These are phyloP conservation scores for Meandrina meandrites DNA, from an alignment of 92 coral and sea anemone genomes.

Conservation along the genomic window DNA sequence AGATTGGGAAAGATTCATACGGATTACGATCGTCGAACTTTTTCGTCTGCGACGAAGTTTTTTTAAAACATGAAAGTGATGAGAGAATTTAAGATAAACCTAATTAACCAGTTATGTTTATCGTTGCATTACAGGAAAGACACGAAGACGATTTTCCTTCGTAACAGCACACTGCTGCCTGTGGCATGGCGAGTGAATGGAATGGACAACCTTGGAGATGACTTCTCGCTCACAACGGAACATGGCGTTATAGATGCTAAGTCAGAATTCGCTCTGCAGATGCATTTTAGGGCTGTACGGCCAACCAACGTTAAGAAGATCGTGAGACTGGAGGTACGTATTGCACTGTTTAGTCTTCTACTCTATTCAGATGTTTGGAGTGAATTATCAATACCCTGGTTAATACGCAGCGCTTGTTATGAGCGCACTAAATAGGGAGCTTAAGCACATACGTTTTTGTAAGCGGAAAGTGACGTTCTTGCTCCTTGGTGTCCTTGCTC, in stretches of 20 bases:
- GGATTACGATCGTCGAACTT: too few species aligned
- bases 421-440: too few species aligned
- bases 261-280: constrained; percentile 97
- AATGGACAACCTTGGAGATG: constrained; percentile 97
- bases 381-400: too few species aligned
- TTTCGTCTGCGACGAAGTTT: neutral
- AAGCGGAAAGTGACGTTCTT: too few species aligned
- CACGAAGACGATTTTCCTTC: constrained; percentile 90
- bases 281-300: constrained; percentile 94
- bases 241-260: constrained; percentile 93
- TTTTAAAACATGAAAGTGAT: neutral
- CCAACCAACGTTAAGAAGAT: constrained; percentile 94
- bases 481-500: too few species aligned
- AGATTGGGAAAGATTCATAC: too few species aligned
- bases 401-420: too few species aligned
- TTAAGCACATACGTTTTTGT: too few species aligned
- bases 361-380: too few species aligned
- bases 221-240: constrained; percentile 92
- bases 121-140: constrained; percentile 77
- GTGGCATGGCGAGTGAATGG: constrained; percentile 97
- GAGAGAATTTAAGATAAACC: too few species aligned
- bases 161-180: constrained; percentile 95
- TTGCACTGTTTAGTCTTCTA: neutral
- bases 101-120: too few species aligned
- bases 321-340: constrained; percentile 79